Base-by-base conservation (phyloP, 2,113 vertebrate species). In the Nematolebias whitei region DNA sequence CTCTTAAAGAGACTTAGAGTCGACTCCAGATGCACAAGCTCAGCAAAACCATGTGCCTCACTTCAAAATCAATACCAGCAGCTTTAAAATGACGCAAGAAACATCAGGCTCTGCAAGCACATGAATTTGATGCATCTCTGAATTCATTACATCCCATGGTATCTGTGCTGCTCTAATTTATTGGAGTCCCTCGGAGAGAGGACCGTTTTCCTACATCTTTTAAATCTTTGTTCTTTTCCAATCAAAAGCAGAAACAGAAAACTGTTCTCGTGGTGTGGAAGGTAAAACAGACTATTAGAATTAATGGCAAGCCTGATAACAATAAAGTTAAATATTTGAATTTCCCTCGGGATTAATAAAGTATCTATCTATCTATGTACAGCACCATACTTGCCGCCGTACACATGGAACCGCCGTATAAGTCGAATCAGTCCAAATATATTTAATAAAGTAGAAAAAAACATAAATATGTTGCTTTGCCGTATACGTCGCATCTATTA, bases 71-170 rank as follows among this genome's bases (percentile, higher is more conserved):
- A 71, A 90, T 88, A 82, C 22, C 0, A 47, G 61, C 15, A 0
- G 72, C 71, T 72, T 85, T 75, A 72, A 84, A 85, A 85, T 85
- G 56, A 88, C 79, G 72, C 58, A 83, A 83, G 80, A 82, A 85
- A 79, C 75, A 83, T 82, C 73, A 63, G 57, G 63, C 67, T 56
- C 57, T 56, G 69, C 51, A 19, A 62, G 66, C 70, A 41, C 54
- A 70, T 22, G 76, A 76, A 76, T 85, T 76, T 74, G 76, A 75
- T 74, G 59, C 1, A 0, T 47, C 41, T 43, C 50, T 22, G 68
- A 88, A 85, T 88, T 87, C 58, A 85, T 85, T 78, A 84, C 61
- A 71, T 79, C 47, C 56, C 70, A 79, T 40, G 63, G 77, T 58
- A 89, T 87, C 83, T 68, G 65, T 79, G 43, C 63, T 56, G 16